Conservation (phyloP, 2,113 vertebrate species). For the Alexandromys fortis region DNA sequence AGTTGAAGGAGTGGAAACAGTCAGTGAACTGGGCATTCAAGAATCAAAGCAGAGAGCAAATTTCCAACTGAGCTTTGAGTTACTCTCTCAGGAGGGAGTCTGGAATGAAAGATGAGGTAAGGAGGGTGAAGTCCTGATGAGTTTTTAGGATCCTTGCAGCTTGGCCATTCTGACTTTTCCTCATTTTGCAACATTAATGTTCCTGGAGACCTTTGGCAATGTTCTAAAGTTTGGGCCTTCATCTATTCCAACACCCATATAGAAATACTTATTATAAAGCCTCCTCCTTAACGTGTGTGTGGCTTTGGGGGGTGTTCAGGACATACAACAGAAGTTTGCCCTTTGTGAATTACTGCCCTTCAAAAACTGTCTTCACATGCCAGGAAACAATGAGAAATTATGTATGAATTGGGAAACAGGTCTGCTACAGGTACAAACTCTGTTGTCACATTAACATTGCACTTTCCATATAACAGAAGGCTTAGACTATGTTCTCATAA, state of each 20-base stretch:
- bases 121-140: background rate
- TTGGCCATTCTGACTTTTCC: background rate
- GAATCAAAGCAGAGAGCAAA: constrained; percentile 52
- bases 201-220: background rate
- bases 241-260: accelerated
- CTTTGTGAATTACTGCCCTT: background rate
- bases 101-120: background rate
- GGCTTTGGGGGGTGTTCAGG: background rate
- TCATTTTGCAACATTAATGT: background rate
- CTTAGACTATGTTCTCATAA: background rate
- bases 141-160: background rate
- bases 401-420: background rate
- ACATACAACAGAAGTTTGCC: no score
- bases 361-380: background rate
- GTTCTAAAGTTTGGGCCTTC: background rate
- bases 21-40: constrained; percentile 37
- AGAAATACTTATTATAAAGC: background rate
- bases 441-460: background rate
- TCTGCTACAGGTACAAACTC: background rate
- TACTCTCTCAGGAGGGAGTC: constrained; percentile 42
- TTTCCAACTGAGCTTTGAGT: constrained; percentile 41
- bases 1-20: background rate
- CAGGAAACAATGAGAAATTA: background rate
- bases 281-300: background rate
- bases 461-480: no score